Base-by-base conservation (phyloP, 2,797 vertebrate genomes). In the Anas bahamensis region DNA sequence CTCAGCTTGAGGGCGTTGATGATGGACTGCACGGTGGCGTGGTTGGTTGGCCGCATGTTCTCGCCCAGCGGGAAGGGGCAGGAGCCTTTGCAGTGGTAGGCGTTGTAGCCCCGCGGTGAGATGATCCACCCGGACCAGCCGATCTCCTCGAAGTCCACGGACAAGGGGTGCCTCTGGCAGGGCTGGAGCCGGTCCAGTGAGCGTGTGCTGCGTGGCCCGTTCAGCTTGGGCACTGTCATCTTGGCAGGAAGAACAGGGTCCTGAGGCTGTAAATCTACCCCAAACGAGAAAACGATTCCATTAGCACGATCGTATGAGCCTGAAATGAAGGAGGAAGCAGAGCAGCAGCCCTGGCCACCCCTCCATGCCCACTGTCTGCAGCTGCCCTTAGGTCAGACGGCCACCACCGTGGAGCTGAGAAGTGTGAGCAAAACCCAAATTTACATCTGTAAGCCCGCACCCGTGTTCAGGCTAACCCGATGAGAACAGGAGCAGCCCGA, bases 111-210 rank as follows among this genome's bases (percentile, higher is more conserved):
- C 5, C 97, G 97, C 0, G 99, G 98, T 0, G 98, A 99, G 96
- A 99, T 99, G 97, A 99, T 98, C 99, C 98, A 99, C n/a, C 98
- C 98, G 0, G 98, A 98, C 98, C 99, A 99, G 66, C 99, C 98
- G 1, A 99, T 98, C 91, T 99, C 98, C 83, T 98, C 98, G 0
- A 99, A 99, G 97, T 99, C 98, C 35, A 99, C 98, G 0, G 98
- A 98, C 42, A 99, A 97, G 3, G 98, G 98, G 6, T 97, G 97
- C 19, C 97, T 97, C 92, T 98, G 98, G 96, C 99, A 99, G 96
- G 96, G 98, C 98, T 46, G 97, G 56, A 72, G 70, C 71, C 15
- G 95, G 82, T 41, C 75, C 84, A 98, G 80, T 0, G 99, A 98
- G 85, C 99, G 98, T 1, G 96, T 59, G 3, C 60, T 97, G 64